Evolutionary conservation across 2,797 vertebrate species (phyloP), one percentile per base, ranked within the genome.

Genomic region (Coendou prehensilis): DNA sequence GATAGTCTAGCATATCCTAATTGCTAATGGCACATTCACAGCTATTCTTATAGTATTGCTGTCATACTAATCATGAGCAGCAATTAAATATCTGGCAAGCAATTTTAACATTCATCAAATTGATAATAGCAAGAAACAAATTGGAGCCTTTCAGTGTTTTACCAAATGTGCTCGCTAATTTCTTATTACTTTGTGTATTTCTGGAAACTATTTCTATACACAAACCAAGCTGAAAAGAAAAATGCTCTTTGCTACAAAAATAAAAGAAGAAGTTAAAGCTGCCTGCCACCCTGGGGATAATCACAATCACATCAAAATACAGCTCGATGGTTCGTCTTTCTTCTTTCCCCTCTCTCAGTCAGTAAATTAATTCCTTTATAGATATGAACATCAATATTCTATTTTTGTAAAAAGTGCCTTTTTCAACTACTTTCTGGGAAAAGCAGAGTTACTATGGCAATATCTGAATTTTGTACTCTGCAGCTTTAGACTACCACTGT

Each of bases 81-180:
- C 63, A 47, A 98, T 97, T 97, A 98, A 98, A 97, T 97, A 98
- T 18, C 96, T 92, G 82, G 50, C 86, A 95, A 82, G 95, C 96
- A 98, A 97, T 98, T 97, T 98, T 96, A 98, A 94, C 97, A 98
- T 98, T 97, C 97, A 97, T 98, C 98, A 98, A 97, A 98, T 87
- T 94, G 95, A 95, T 98, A 98, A 98, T 94, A 96, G 89, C 96
- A 98, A 98, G 95, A 97, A 97, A 97, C 75, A 98, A 98, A 98
- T 97, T 97, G 96, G 97, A 97, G 97, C n/a, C 57, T 98, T 98
- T 98, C 96, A 97, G 95, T 96, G 96, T 97, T 97, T 97, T 93
- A 95, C 85, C 94, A 98, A 98, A 96, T 96, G 97, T 26, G 61
- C 94, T 98, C 97, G 95, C 97, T 96, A 94, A 97, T 96, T 97